Base-by-base conservation (phyloP, 2,113 vertebrate species). In the Carettochelys insculpta region DNA sequence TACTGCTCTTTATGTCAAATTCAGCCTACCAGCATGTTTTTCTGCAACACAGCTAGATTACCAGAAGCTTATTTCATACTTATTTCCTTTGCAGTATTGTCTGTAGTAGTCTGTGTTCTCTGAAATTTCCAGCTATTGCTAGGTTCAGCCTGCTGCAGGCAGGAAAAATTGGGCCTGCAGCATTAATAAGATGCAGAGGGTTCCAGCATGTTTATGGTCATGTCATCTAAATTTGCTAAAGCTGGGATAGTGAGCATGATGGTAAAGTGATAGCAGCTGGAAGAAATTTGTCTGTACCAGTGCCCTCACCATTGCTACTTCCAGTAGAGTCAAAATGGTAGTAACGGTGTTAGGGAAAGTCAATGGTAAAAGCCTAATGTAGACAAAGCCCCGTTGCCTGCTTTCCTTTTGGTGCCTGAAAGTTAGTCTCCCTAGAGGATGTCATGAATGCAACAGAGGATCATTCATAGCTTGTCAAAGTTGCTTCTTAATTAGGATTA, bases 101-200 rank as follows among this genome's bases (percentile, higher is more conserved):
- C 76, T 90, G 51, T 25, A 77, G 53, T 86, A 43, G 48, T 0
- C 0, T 86, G 53, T 90, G 93, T 94, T 79, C 68, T 85, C 38
- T 91, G 5, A 83, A 93, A 87, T 95, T 89, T 94, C 86, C 80
- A 92, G 4, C 38, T 14, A 0, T 47, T 1, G 1, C 88, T 93
- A 94, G 86, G 41, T 94, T 96, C 88, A 95, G 92, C 91, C 86
- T 87, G 68, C 51, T 58, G 77, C 91, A 95, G 88, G 86, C 80
- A 91, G 83, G 47, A 95, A 51, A 82, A 47, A 38, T 52, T 34
- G 91, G 61, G 85, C 85, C 90, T 94, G 90, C 82, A 89, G 86
- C 80, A 71, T 82, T 77, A 22, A 10, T 76, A 89, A 87, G 68
- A 75, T 94, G 61, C 88, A 90, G 87, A 86, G 90, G 90, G 91